phyloP scores from a whole-genome alignment of 1,140 invertebrate genomes.

The Solenopsis invicta region DNA sequence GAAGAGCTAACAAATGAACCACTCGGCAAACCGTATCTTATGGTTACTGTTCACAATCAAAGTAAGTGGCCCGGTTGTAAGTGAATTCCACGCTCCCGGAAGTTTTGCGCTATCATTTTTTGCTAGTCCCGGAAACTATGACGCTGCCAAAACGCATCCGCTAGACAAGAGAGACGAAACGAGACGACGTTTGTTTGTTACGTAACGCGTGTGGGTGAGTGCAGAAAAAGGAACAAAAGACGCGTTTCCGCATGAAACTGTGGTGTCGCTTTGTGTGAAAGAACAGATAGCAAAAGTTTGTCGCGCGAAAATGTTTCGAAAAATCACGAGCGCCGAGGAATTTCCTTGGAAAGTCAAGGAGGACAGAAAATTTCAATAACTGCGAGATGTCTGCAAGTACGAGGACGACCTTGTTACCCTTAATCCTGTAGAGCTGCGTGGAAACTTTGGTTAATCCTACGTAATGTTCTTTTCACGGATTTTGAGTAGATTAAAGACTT shows the following conservation, averaged over 20 bases:
- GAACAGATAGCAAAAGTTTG: constrained; percentile 45
- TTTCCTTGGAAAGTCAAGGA: background rate
- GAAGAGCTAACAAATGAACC: background rate
- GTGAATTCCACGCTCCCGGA: background rate
- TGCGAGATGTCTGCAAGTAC: background rate
- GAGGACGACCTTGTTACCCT: background rate
- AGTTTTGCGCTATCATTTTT: constrained; percentile 26
- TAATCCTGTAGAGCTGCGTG: constrained; percentile 21
- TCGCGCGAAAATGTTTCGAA: constrained; percentile 3
- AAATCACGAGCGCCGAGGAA: constrained; percentile 21
- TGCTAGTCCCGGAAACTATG: background rate
- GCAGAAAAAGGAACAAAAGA: constrained; percentile 10
- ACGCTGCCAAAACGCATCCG: constrained; percentile 20
- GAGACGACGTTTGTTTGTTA: constrained; percentile 13
- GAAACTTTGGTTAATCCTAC: constrained; percentile 28
- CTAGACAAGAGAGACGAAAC: background rate
- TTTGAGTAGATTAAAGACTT: background rate
- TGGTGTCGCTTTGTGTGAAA: constrained; percentile 37
- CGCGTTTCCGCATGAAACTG: constrained; percentile 34
- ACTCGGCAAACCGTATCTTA: background rate
- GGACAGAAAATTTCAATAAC: constrained; percentile 10
- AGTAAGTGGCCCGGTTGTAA: background rate
- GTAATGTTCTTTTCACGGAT: background rate
- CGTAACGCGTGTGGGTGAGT: background rate
- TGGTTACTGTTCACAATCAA: constrained; percentile 38